phyloP scores from a whole-genome alignment of 2,113 vertebrate genomes.

The Pterocles burchelli region DNA sequence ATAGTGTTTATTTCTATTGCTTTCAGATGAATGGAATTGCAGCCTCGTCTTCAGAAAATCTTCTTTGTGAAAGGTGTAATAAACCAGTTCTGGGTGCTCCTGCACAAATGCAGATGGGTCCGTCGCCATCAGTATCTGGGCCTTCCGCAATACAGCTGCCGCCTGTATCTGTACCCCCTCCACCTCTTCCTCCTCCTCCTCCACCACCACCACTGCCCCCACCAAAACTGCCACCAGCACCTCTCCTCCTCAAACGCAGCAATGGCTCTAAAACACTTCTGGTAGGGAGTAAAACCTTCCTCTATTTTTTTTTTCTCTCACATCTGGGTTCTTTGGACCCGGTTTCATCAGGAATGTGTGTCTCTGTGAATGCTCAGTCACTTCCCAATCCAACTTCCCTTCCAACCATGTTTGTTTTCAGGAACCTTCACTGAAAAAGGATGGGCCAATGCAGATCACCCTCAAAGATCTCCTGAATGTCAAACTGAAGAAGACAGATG shows the following conservation, averaged over 20 bases:
- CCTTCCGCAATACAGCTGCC: neutral
- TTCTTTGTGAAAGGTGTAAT: constrained; percentile 46
- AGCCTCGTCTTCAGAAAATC: neutral
- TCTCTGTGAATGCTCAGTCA: neutral
- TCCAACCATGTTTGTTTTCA: constrained; percentile 19
- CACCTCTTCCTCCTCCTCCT: neutral
- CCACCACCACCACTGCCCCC: constrained; percentile 24
- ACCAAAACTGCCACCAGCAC: constrained; percentile 49
- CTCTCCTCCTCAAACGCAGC: constrained; percentile 50
- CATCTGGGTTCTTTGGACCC: neutral
- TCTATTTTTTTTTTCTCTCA: neutral
- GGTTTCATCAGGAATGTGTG: neutral
- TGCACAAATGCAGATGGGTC: neutral
- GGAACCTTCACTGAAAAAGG: constrained; percentile 48
- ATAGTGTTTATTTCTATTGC: neutral
- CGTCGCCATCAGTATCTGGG: fast-evolving
- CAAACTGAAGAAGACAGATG: constrained; percentile 78
- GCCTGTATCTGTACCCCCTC: neutral
- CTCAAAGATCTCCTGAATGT: constrained; percentile 84
- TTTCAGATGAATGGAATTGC: constrained; percentile 33
- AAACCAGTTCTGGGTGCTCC: neutral
- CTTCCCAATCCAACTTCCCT: neutral
- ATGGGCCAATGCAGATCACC: constrained; percentile 75
- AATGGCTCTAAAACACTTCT: constrained; percentile 36
- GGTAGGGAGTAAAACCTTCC: constrained; percentile 63